Evolutionary conservation across 2,888 invertebrate genomes (phyloP).

Genomic region (Cerceris ruficornis): DNA sequence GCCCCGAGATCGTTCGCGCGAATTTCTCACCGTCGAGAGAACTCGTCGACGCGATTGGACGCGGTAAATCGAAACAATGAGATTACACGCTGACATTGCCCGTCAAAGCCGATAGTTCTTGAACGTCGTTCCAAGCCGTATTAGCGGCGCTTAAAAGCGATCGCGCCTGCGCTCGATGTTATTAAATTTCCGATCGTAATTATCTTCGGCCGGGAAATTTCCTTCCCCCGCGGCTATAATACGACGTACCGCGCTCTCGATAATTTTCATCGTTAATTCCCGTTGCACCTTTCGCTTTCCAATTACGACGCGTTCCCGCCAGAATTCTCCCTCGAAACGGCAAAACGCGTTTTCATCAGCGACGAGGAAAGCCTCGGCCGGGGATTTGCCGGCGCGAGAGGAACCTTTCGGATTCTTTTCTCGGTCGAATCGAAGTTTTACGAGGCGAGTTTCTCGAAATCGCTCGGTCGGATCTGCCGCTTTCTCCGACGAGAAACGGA

Average conservation of each 20-base stretch:
- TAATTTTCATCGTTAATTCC: background rate
- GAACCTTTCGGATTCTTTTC: background rate
- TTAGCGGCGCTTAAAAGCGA: conserved; percentile 20
- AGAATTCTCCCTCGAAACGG: background rate
- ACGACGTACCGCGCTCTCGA: background rate
- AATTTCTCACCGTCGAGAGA: background rate
- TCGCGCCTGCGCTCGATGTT: conserved; percentile 18
- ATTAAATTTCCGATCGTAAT: conserved; percentile 30
- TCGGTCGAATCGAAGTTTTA: background rate
- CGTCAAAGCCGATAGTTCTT: conserved; percentile 21
- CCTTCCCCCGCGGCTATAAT: conserved; percentile 5
- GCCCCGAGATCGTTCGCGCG: too few species aligned
- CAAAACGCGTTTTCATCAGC: background rate
- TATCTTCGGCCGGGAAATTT: background rate
- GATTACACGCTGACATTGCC: conserved; percentile 31
- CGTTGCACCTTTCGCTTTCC: background rate
- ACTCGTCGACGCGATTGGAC: background rate
- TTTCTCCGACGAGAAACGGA: background rate
- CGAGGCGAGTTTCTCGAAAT: background rate
- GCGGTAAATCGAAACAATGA: conserved; percentile 22
- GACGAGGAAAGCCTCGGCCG: too few species aligned
- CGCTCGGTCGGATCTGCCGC: background rate
- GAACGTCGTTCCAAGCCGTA: conserved; percentile 20
- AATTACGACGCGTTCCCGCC: background rate
- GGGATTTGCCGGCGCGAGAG: too few species aligned